These are phyloP conservation scores for Zoroaster sp. DNA, from an alignment of 53 echinoderm and acorn worm species.

Conservation along the genomic window DNA sequence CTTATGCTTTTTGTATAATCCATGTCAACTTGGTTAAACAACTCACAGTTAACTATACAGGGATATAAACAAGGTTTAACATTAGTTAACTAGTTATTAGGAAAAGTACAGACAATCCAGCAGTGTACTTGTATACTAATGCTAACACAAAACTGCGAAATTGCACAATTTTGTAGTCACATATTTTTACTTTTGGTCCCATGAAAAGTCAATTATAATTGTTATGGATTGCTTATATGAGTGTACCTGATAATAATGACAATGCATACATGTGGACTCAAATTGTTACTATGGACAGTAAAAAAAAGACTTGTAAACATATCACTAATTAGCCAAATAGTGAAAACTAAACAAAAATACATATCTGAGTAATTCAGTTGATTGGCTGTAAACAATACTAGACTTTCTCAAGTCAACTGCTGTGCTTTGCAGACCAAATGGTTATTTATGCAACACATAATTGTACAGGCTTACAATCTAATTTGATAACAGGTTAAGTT, in stretches of 20 bases:
- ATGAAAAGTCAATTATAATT: conserved; percentile 6
- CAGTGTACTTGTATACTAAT: conserved; percentile 25
- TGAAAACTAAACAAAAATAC: background rate
- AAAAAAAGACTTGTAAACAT: background rate
- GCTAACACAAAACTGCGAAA: conserved; percentile 43
- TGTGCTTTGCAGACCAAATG: background rate
- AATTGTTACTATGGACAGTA: background rate
- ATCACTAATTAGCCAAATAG: background rate
- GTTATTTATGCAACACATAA: background rate
- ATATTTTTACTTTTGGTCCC: conserved; percentile 50
- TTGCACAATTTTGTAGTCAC: conserved; percentile 26
- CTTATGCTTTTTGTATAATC: background rate
- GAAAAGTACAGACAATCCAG: conserved; percentile 37
- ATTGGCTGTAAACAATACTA: too few species aligned
- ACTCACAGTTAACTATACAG: background rate
- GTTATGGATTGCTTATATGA: conserved; percentile 38
- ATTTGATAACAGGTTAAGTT: too few species aligned
- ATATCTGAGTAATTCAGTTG: background rate
- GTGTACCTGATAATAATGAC: conserved; percentile 14
- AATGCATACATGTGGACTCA: conserved; percentile 16
- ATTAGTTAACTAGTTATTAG: background rate
- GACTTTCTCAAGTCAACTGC: background rate
- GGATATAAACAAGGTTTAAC: conserved; percentile 3
- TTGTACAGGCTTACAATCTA: background rate
- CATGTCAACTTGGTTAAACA: conserved; percentile 14